A percentile compares a stretch with the other conserved stretches of the same genome.
Conservation (phyloP, 2,797 vertebrate genomes). For the Geotrypetes seraphini region DNA sequence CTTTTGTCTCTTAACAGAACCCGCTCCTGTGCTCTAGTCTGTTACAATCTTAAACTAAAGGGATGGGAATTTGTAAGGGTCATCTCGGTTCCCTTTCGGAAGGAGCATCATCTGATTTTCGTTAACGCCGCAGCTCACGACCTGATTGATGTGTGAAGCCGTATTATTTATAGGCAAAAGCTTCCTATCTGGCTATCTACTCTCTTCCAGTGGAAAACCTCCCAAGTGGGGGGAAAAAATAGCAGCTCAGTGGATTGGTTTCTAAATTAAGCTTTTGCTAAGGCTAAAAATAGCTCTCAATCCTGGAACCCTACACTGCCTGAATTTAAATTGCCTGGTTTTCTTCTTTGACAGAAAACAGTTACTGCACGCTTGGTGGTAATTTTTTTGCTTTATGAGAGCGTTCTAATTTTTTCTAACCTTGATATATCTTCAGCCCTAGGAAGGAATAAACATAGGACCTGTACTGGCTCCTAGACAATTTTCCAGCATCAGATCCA, state of each 20-base stretch:
- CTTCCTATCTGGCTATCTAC: slow-evolving; percentile 23
- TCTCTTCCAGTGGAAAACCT: slow-evolving; percentile 43
- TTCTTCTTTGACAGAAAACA: slow-evolving; percentile 44
- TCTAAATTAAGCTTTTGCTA: slow-evolving; percentile 77
- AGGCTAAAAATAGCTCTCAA: slow-evolving; percentile 77
- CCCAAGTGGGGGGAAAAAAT: slow-evolving; percentile 53
- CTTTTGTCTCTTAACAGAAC: too few species aligned
- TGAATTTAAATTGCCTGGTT: slow-evolving; percentile 59
- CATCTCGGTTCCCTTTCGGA: too few species aligned
- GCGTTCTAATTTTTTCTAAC: slow-evolving; percentile 9
- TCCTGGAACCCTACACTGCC: slow-evolving; percentile 52
- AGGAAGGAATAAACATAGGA: too few species aligned
- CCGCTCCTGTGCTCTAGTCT: too few species aligned
- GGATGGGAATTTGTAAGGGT: too few species aligned
- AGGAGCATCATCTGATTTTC: too few species aligned
- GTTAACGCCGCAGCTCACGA: too few species aligned
- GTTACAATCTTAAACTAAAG: too few species aligned
- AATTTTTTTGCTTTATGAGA: slow-evolving; percentile 16
- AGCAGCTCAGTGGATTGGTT: slow-evolving; percentile 67
- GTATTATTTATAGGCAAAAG: not conserved
- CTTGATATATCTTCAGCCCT: slow-evolving; percentile 1
- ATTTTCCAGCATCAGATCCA: too few species aligned
- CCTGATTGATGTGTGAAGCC: too few species aligned
- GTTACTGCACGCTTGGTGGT: slow-evolving; percentile 41
- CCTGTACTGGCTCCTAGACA: too few species aligned